phyloP scores from a whole-genome alignment of 2,113 vertebrate genomes.

The Mixornis gularis region DNA sequence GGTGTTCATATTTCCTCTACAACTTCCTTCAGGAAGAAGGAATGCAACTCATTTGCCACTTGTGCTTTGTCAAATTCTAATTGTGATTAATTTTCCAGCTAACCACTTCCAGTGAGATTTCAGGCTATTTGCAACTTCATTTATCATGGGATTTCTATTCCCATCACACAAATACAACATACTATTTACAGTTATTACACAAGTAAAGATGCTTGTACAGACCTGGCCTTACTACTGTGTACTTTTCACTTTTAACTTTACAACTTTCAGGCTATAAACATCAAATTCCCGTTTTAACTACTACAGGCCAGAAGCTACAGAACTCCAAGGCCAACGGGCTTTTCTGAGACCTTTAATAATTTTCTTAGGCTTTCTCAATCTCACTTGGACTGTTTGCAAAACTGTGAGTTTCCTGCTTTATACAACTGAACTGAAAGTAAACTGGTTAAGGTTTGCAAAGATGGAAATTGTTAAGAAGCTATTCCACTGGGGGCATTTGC shows the following conservation, averaged over 20 bases:
- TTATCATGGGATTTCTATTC: constrained; percentile 39
- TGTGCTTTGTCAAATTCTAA: constrained; percentile 43
- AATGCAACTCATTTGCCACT: constrained; percentile 45
- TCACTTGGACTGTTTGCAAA: neutral
- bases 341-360: neutral
- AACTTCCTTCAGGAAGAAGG: constrained; percentile 34
- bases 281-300: neutral
- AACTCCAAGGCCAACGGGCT: neutral
- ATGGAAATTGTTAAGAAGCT: constrained; percentile 10
- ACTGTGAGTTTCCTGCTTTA: neutral
- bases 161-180: neutral
- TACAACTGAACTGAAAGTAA: neutral
- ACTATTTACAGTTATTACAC: neutral
- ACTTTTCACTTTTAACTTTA: neutral
- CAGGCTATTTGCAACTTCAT: constrained; percentile 37
- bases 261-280: neutral
- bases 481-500: neutral
- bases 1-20: constrained; percentile 17
- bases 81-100: constrained; percentile 54
- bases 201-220: neutral
- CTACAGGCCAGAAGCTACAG: neutral
- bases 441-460: neutral
- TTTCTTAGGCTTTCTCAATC: neutral
- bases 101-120: constrained; percentile 31
- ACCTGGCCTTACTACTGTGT: neutral